Evolutionary conservation across 2,888 invertebrate species (phyloP), one percentile per base, ranked within the genome.

Genomic region (Cephalotes varians): DNA sequence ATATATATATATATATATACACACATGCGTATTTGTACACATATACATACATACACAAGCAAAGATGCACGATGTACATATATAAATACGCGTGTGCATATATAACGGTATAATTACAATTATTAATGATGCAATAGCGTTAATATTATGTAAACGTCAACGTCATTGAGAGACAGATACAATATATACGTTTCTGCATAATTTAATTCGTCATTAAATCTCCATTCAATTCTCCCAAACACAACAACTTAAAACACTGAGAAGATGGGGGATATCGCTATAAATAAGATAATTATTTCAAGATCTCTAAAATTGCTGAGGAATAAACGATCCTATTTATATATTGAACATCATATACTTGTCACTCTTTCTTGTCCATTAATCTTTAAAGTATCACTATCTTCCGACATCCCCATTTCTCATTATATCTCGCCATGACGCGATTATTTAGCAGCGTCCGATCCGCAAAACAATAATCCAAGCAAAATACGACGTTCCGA

Each of bases 131-230:
- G 87, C 89, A 88, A 91, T 92, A 91, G 91, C 92, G 91, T 91
- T 93, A 92, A 92, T 93, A 92, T 92, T 92, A 92, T 88, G 92
- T 91, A 93, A 93, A 91, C 90, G 88, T 93, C 92, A 93, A 93
- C 92, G 90, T 92, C 87, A 90, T 92, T 91, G 92, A 93, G 91
- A 92, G 92, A 92, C 91, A 90, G 90, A 91, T 91, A 91, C 86
- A 91, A 91, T 91, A 91, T 88, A 90, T 85, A 83, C 84, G 87
- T 82, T 85, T 86, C 81, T 80, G 83, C 85, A 81, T 86, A 86
- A 87, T 90, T 83, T 83, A 86, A 89, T 73, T 67, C 40, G 21
- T 83, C 71, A 49, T 65, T 64, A 81, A 79, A 79, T 12, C 31
- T 21, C 76, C 31, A 60, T 81, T 90, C 86, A 83, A 86, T 83